Base-by-base conservation (phyloP, 2,113 vertebrate genomes). In the Xenus cinereus region DNA sequence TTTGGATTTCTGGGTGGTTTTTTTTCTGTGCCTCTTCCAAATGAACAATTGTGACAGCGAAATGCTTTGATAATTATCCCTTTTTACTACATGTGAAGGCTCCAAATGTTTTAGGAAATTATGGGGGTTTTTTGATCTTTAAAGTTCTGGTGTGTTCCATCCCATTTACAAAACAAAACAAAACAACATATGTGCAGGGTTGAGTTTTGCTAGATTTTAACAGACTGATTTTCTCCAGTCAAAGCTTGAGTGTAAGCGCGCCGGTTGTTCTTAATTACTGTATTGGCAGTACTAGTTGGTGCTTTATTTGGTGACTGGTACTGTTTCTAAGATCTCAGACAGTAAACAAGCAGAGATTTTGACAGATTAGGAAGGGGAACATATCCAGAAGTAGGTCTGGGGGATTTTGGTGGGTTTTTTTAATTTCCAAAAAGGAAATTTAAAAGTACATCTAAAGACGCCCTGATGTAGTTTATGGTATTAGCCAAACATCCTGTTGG, bases 181-280 rank as follows among this genome's bases (percentile, higher is more conserved):
- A 96, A 96, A 96, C 95, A 97, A 93, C 96, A 95, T 97, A 96
- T 96, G 96, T 88, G 78, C 90, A 51, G 93, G 88, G 67, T 82
- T 97, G 93, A 90, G 78, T 93, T 96, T 85, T 94, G 87, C 91
- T 95, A 76, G 74, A 87, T 94, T 96, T 96, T 88, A 93, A 76
- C 91, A 94, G 90, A 33, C 63, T 4, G 22, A 85, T 91, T 94
- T 94, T 88, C 87, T 94, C 54, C 46, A 39, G 46, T 83, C 89
- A 85, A 96, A 87, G 84, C 92, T 62, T 92, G 83, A 89, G 11
- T 78, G 73, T 75, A 84, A 94, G 90, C 83, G n/a, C 0, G 7
- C 46, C 4, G 18, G 60, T 96, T 94, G 83, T 74, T 96, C 76
- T 95, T 94, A 93, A 95, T 95, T 93, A 93, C 76, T 92, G 4